A percentile compares a stretch with the other conserved stretches of the same genome.
These are phyloP conservation scores for Epizoanthus stellaris DNA, from an alignment of 92 coral and sea anemone species.

Conservation along the genomic window DNA sequence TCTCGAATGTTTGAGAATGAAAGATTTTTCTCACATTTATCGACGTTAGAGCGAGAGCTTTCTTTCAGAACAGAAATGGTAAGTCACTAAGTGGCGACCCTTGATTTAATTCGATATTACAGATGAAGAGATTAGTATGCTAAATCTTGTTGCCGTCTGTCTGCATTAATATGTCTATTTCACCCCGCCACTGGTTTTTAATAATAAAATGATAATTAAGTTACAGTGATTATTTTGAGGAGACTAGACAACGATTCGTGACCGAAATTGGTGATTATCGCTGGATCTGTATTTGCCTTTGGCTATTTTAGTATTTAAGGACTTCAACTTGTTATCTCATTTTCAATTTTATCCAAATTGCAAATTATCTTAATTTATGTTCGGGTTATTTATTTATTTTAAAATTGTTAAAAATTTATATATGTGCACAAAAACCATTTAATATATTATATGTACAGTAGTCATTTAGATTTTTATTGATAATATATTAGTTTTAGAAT, in stretches of 20 bases:
- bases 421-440: too few relatives aligned
- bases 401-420: too few relatives aligned
- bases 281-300: neutral
- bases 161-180: neutral
- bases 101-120: neutral
- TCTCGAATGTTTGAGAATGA: constrained; percentile 98
- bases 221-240: neutral
- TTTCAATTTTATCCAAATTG: too few relatives aligned
- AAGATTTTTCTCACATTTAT: constrained; percentile 96
- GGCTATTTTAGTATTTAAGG: neutral
- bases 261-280: neutral
- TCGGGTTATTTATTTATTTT: too few relatives aligned
- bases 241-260: neutral
- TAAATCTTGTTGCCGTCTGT: neutral
- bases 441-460: too few relatives aligned
- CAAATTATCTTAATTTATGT: too few relatives aligned
- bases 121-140: neutral
- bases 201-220: neutral
- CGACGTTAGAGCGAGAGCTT: constrained; percentile 94
- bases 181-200: neutral
- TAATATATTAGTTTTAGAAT: too few relatives aligned
- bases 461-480: too few relatives aligned
- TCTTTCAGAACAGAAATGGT: constrained; percentile 99
- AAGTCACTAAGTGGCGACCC: constrained; percentile 12
- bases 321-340: neutral